Conservation (phyloP, 2,888 invertebrate genomes). For the Petrophora chlorosata region DNA sequence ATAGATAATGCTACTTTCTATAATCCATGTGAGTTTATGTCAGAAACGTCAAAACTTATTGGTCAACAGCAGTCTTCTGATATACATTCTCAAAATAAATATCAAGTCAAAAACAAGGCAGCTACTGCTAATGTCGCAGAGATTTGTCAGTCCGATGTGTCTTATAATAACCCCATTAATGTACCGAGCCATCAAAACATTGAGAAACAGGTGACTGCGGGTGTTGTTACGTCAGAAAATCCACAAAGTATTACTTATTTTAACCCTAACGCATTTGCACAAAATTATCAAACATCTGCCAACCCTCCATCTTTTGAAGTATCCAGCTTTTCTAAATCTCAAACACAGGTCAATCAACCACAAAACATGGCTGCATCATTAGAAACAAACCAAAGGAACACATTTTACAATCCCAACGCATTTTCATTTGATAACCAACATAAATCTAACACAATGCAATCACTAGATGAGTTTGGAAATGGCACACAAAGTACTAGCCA, state of each 20-base stretch:
- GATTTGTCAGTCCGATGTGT: neutral
- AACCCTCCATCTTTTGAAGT: constrained; percentile 1
- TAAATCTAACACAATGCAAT: neutral
- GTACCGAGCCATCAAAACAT: too few relatives aligned
- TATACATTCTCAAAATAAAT: neutral
- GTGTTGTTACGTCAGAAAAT: neutral
- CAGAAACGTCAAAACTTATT: constrained; percentile 1
- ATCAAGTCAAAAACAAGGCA: neutral
- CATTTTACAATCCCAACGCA: constrained; percentile 10
- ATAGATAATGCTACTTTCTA: constrained; percentile 9
- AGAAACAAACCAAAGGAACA: neutral
- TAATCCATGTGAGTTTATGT: constrained; percentile 9
- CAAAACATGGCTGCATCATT: neutral
- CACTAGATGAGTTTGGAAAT: neutral
- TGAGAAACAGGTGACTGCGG: too few relatives aligned
- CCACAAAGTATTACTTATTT: neutral
- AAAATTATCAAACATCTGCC: constrained; percentile 5
- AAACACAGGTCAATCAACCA: neutral
- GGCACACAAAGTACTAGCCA: too few relatives aligned
- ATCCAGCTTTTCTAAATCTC: neutral
- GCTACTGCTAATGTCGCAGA: neutral
- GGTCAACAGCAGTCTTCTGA: neutral
- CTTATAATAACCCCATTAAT: neutral
- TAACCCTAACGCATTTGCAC: constrained; percentile 7
- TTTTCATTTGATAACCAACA: constrained; percentile 2